Evolutionary conservation across 2,888 invertebrate species (phyloP).

Genomic region (Adelognathus sp.): DNA sequence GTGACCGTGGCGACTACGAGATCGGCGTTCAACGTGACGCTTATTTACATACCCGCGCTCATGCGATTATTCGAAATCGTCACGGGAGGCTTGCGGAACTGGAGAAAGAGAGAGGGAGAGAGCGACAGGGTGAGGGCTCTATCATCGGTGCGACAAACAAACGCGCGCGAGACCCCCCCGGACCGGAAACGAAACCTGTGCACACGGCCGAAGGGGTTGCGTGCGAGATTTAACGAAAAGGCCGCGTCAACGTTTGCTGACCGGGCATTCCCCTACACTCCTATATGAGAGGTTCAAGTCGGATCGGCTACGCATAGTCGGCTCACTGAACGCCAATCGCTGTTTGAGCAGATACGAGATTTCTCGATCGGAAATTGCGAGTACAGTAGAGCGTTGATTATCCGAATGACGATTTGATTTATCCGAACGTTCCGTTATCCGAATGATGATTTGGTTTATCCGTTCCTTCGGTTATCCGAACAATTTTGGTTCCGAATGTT

Average conservation of each 20-base stretch:
- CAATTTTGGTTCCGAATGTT: too few species aligned
- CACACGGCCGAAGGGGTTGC: constrained; percentile 17
- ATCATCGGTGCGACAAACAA: constrained; percentile 12
- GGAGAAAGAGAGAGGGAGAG: too few species aligned
- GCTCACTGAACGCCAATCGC: not conserved
- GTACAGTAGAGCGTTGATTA: not conserved
- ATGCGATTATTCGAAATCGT: constrained; percentile 63
- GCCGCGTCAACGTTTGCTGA: not conserved
- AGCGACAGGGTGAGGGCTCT: too few species aligned
- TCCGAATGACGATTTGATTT: not conserved
- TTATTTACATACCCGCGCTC: constrained; percentile 64
- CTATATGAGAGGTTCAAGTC: not conserved
- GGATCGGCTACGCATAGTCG: not conserved
- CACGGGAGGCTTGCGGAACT: constrained; percentile 61
- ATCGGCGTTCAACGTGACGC: constrained; percentile 51
- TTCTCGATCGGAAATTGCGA: not conserved
- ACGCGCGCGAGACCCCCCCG: constrained; percentile 4
- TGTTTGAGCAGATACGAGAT: not conserved
- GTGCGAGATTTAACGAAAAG: not conserved
- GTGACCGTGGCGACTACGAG: constrained; percentile 14
- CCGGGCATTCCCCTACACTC: not conserved
- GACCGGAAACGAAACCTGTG: constrained; percentile 45
- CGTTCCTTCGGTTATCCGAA: too few species aligned
- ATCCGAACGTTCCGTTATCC: too few species aligned
- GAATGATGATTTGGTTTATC: too few species aligned